Conservation (phyloP, 2,888 invertebrate species). For the Sceliomorpha sp. region DNA sequence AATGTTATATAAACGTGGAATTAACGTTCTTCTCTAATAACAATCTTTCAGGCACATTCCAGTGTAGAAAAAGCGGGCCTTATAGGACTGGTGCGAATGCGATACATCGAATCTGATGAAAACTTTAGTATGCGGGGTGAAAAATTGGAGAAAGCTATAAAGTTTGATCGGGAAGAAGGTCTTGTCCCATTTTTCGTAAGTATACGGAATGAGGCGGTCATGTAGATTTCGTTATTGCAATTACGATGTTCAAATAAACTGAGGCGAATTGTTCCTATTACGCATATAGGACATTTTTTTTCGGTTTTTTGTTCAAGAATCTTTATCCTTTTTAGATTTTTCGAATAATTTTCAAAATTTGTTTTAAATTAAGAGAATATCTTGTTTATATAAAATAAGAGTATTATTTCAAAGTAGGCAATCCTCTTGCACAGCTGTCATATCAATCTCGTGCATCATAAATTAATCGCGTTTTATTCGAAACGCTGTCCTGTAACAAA, state of each 20-base stretch:
- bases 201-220: conserved; percentile 54
- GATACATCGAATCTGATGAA: conserved; percentile 94
- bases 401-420: conserved; percentile 12
- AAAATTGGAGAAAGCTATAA: conserved; percentile 89
- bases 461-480: conserved; percentile 8
- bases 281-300: too few species aligned
- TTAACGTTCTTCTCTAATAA: conserved; percentile 4
- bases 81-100: conserved; percentile 94
- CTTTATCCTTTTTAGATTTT: too few species aligned
- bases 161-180: conserved; percentile 89
- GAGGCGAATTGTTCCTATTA: too few species aligned
- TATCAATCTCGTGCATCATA: conserved; percentile 9
- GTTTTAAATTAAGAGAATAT: too few species aligned
- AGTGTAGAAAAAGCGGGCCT: conserved; percentile 97
- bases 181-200: conserved; percentile 96
- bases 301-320: too few species aligned
- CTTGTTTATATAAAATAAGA: too few species aligned
- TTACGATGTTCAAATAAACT: too few species aligned
- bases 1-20: too few species aligned
- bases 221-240: too few species aligned
- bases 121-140: conserved; percentile 91
- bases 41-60: conserved; percentile 88
- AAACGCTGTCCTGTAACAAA: not conserved
- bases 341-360: too few species aligned
- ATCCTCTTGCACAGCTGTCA: conserved; percentile 16